Evolutionary conservation across 1,140 invertebrate species (phyloP).

Genomic region (Ridgeia piscesae): DNA sequence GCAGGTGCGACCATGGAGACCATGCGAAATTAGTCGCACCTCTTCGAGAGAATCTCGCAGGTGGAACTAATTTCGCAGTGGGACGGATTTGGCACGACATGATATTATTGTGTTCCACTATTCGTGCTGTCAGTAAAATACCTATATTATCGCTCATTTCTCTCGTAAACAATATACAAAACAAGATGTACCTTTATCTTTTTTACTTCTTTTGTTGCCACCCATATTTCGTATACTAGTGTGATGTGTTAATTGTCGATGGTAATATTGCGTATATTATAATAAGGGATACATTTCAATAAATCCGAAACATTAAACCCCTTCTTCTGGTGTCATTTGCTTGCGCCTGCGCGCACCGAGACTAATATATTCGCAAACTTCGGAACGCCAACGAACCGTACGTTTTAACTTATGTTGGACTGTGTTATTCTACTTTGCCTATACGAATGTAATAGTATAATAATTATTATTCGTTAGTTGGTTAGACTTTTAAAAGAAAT

Average conservation of each 20-base stretch:
- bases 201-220: constrained; percentile 34
- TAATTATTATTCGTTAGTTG: too few relatives aligned
- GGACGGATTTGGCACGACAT: too few relatives aligned
- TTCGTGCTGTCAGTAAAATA: not conserved
- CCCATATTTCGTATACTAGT: constrained; percentile 22
- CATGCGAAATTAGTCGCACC: too few relatives aligned
- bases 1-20: too few relatives aligned
- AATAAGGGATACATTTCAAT: not conserved
- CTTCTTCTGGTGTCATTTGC: not conserved
- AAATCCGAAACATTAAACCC: not conserved
- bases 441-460: too few relatives aligned
- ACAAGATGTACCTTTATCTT: constrained; percentile 24
- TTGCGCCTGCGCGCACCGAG: not conserved
- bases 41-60: too few relatives aligned
- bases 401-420: not conserved
- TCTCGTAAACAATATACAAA: not conserved
- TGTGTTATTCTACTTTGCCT: too few relatives aligned
- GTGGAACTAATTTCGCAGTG: too few relatives aligned
- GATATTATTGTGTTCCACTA: too few relatives aligned
- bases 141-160: not conserved
- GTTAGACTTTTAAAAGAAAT: too few relatives aligned
- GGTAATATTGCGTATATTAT: not conserved
- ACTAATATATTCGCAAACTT: not conserved
- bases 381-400: not conserved
- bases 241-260: not conserved